Evolutionary conservation across 2,113 vertebrate species (phyloP).

Genomic region (Panthera leo): DNA sequence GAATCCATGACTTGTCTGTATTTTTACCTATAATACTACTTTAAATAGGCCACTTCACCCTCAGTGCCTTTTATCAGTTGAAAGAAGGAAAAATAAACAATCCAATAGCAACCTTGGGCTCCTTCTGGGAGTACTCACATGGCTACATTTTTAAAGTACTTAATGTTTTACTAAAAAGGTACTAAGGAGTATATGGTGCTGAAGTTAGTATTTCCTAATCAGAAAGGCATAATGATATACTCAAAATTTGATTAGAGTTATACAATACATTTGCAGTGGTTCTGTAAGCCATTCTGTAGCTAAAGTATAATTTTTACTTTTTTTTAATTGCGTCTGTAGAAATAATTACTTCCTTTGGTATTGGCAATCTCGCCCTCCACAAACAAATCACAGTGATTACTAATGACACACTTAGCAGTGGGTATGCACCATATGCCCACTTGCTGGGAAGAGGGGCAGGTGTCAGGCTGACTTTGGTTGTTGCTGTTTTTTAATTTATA

Average conservation of each 20-base stretch:
- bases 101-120: background rate
- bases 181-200: background rate
- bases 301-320: constrained; percentile 47
- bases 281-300: background rate
- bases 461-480: background rate
- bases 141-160: constrained; percentile 17
- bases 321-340: constrained; percentile 28
- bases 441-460: background rate
- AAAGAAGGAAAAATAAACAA: constrained; percentile 25
- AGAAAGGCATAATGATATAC: background rate
- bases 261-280: background rate
- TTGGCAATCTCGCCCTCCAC: constrained; percentile 42
- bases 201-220: constrained; percentile 42
- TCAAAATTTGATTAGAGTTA: background rate
- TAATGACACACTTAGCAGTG: background rate
- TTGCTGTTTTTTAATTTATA: background rate
- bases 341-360: constrained; percentile 12
- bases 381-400: background rate
- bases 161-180: constrained; percentile 39
- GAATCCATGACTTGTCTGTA: background rate
- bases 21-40: background rate
- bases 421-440: background rate
- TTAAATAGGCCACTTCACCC: background rate
- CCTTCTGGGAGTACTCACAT: background rate
- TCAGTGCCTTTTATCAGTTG: background rate